These are phyloP conservation scores for Amphiprion percula DNA, from an alignment of 2,113 vertebrate genomes.

Conservation along the genomic window DNA sequence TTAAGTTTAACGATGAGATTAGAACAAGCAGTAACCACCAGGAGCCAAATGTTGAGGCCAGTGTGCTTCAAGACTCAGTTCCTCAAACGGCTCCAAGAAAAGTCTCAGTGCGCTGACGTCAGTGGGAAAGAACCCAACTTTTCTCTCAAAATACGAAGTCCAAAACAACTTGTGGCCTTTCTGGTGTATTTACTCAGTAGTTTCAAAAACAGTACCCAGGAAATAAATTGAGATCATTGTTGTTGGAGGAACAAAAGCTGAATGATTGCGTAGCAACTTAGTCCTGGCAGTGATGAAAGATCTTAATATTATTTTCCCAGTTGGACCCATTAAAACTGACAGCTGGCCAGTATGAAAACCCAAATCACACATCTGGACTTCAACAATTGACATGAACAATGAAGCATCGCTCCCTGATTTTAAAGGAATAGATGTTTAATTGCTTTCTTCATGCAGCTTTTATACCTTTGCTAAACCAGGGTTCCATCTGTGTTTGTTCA, in stretches of 20 bases:
- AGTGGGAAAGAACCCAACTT: conserved; percentile 60
- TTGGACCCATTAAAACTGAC: background rate
- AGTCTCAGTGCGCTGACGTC: conserved; percentile 39
- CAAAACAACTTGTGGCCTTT: conserved; percentile 36
- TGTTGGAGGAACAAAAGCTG: conserved; percentile 6
- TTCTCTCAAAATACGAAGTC: conserved; percentile 27
- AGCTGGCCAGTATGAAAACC: background rate
- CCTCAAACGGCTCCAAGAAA: conserved; percentile 36
- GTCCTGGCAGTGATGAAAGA: background rate
- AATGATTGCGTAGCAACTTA: conserved; percentile 6
- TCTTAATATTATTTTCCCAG: conserved; percentile 4
- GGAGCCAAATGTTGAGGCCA: conserved; percentile 32
- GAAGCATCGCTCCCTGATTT: background rate
- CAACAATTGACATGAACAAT: background rate
- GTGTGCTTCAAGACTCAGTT: conserved; percentile 26
- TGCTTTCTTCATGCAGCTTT: background rate
- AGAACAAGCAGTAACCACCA: conserved; percentile 12
- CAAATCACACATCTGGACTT: background rate
- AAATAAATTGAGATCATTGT: conserved; percentile 10
- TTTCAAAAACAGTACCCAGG: conserved; percentile 26
- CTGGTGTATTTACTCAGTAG: conserved; percentile 26
- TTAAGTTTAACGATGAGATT: conserved; percentile 39
- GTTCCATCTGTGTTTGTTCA: no score
- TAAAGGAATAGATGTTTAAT: background rate
- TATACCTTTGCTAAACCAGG: no score